phyloP scores from a whole-genome alignment of 2,888 invertebrate genomes.

The Amaurobius ferox region DNA sequence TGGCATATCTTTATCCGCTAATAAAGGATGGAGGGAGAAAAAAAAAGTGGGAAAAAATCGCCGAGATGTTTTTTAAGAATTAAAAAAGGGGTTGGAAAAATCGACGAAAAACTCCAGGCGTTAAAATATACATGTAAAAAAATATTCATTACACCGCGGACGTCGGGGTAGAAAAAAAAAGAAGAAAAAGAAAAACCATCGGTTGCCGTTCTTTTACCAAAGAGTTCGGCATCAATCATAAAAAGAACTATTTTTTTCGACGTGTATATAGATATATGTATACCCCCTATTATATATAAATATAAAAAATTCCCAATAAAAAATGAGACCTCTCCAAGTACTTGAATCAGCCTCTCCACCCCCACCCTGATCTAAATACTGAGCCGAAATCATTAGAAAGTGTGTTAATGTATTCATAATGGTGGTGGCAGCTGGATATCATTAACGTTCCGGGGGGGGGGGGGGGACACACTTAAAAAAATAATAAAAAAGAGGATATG shows the following conservation, averaged over 20 bases:
- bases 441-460: slow-evolving; percentile 37
- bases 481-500: slow-evolving; percentile 32
- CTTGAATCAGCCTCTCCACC: slow-evolving; percentile 7
- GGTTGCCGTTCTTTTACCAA: slow-evolving; percentile 60
- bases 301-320: slow-evolving; percentile 27
- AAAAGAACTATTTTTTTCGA: slow-evolving; percentile 55
- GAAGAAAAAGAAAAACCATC: slow-evolving; percentile 35
- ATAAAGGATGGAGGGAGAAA: slow-evolving; percentile 12
- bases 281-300: slow-evolving; percentile 44
- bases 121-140: slow-evolving; percentile 65
- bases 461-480: slow-evolving; percentile 8
- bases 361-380: slow-evolving; percentile 24
- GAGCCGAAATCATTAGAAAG: slow-evolving; percentile 66
- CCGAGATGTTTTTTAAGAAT: neutral
- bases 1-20: slow-evolving; percentile 43
- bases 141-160: slow-evolving; percentile 62
- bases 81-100: slow-evolving; percentile 19
- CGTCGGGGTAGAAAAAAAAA: slow-evolving; percentile 31
- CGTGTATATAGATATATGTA: neutral
- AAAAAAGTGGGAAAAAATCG: slow-evolving; percentile 2
- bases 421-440: slow-evolving; percentile 67
- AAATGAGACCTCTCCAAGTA: slow-evolving; percentile 32
- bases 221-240: slow-evolving; percentile 68
- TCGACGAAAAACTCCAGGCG: slow-evolving; percentile 46
- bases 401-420: slow-evolving; percentile 73